Evolutionary conservation across 2,888 invertebrate species (phyloP), one percentile per base, ranked within the genome.

Genomic region (Endotricha flammealis): DNA sequence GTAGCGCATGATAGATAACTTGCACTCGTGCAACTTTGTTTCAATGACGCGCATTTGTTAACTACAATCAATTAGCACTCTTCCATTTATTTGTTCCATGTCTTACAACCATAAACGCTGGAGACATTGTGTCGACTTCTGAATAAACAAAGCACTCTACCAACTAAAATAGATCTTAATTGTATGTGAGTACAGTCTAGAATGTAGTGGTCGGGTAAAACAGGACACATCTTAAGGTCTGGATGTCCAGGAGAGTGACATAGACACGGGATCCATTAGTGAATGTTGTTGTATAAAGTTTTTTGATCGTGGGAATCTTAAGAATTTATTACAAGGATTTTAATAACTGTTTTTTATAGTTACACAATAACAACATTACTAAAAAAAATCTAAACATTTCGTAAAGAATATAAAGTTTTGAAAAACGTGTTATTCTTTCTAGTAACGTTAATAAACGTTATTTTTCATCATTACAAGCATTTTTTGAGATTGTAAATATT

Each of bases 181-280:
- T 5, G 2, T 25, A 20, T 11, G 6, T 2, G n/a, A 11, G 10
- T 10, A 25, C 5, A 11, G 9, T 11, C n/a, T 25, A 25, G 4
- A 25, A 25, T 25, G 2, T 9, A 25, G 9, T 11, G 11, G 10
- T 25, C 2, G 24, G 3, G 6, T 25, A 4, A 11, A 11, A 10
- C 24, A 4, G 10, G 4, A 9, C 10, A 25, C 24, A n/a, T 20
- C 20, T 25, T 2, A 25, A 25, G 4, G 11, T 6, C 11, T 25
- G 24, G 11, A 25, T n/a, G 24, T 25, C 24, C 24, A 25, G 9
- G 24, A 9, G 11, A 25, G 10, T 20, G 20, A 25, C 11, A 7
- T 11, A 25, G 24, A 25, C 24, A 9, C 3, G 24, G 24, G 24
- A 25, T 25, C 24, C 24, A 25, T 25, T 25, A 25, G 24, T 10